These are phyloP conservation scores for Hafferia zeledoni DNA, from an alignment of 2,797 vertebrate species.

Conservation along the genomic window DNA sequence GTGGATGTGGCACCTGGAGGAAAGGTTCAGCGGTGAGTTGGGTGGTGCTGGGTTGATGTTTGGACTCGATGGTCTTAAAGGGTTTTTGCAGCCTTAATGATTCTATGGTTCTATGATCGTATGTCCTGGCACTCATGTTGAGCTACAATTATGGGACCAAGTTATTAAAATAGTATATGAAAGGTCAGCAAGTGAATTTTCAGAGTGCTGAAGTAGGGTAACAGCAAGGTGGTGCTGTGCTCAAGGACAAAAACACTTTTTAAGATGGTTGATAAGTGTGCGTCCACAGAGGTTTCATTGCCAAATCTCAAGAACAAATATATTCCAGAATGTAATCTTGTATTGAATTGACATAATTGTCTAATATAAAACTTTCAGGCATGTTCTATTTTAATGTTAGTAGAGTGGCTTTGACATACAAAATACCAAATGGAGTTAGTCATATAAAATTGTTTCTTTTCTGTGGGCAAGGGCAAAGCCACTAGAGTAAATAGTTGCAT, in stretches of 20 bases:
- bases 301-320: background rate
- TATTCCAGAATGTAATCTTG: accelerated
- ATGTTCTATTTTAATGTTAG: background rate
- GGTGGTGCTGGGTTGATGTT: too few relatives aligned
- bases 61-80: background rate
- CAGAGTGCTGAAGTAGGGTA: accelerated
- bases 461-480: background rate
- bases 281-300: accelerated
- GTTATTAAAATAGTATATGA: background rate
- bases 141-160: background rate
- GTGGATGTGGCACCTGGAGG: too few relatives aligned
- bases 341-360: accelerated
- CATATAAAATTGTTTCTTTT: background rate
- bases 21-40: too few relatives aligned
- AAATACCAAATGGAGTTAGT: background rate
- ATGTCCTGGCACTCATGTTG: accelerated
- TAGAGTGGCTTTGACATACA: too few relatives aligned
- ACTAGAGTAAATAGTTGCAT: background rate
- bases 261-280: accelerated
- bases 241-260: accelerated
- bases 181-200: background rate
- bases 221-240: background rate
- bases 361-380: accelerated
- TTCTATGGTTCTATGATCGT: accelerated
- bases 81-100: background rate